phyloP scores from a whole-genome alignment of 1,140 invertebrate species.

The Gonioctena quinquepunctata region DNA sequence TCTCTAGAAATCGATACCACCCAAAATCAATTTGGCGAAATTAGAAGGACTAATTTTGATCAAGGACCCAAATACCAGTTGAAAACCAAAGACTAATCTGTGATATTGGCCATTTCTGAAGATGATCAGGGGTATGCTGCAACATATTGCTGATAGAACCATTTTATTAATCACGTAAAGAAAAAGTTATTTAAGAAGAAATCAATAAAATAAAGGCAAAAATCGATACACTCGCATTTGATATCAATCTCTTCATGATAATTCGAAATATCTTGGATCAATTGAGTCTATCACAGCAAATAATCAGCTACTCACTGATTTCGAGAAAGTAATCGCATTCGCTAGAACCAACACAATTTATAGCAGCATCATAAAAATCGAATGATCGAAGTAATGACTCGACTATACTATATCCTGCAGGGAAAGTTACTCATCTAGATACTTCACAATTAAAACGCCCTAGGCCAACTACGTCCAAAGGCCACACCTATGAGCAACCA shows the following conservation, averaged over 20 bases:
- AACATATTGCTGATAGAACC: not conserved
- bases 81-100: not conserved
- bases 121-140: conserved; percentile 15
- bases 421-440: too few relatives aligned
- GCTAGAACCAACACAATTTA: conserved; percentile 17
- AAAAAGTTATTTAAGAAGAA: not conserved
- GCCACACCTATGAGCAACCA: too few relatives aligned
- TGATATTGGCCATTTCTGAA: conserved; percentile 10
- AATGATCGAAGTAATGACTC: not conserved
- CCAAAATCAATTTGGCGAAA: not conserved
- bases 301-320: not conserved
- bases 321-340: conserved; percentile 12
- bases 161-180: not conserved
- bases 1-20: not conserved
- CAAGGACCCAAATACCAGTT: too few relatives aligned
- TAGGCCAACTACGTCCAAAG: too few relatives aligned
- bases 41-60: too few relatives aligned
- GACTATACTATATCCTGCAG: too few relatives aligned
- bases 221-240: not conserved
- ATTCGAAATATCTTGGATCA: not conserved
- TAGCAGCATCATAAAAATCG: not conserved
- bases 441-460: too few relatives aligned
- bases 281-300: conserved; percentile 10
- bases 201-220: not conserved
- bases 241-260: not conserved